Base-by-base conservation (phyloP, 2,888 invertebrate genomes). In the Oasisia sp. region DNA sequence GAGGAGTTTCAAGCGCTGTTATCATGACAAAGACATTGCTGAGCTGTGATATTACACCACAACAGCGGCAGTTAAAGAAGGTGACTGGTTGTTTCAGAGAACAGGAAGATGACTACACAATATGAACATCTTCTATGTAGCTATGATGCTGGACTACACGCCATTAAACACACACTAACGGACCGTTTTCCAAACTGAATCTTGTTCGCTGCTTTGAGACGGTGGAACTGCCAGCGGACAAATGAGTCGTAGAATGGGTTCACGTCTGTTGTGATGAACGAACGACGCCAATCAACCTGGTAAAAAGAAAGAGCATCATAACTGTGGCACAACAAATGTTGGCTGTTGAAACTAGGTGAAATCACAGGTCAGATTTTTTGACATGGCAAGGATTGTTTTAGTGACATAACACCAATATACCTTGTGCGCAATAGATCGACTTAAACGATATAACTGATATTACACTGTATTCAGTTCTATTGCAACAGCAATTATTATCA, bases 191-290 rank as follows among this genome's bases (percentile, higher is more conserved):
- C 99, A 97, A 98, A 99, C 97, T 98, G 98, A 50, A 99, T 97
- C 97, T 99, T 99, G 93, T 98, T 98, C 91, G 98, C 97, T 93
- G 98, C 97, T 97, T 96, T 98, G 44, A 99, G 97, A 94, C 98
- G 98, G 93, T 98, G 96, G 96, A 98, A 99, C 96, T 99, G 99
- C 99, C 99, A 99, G 92, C 98, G 97, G 0, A 99, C 98, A 96
- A 99, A 99, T 0, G 99, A 99, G 96, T 99, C 99, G 96, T 98
- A 99, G 96, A 98, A 99, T 0, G 98, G 99, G 97, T 99, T 99
- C 0, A 97, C 98, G 96, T 99, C 99, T 0, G 99, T 99, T 2
- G 99, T 99, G 93, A 99, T 98, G 96, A 99, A 99, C n/a, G 98
- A 98, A 92, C 99, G 97, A 89, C 99, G 97, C 99, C 99, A 99